A percentile compares a stretch with the other conserved stretches of the same genome.
Conservation (phyloP, 2,797 vertebrate genomes). For the Diplodus sargus region DNA sequence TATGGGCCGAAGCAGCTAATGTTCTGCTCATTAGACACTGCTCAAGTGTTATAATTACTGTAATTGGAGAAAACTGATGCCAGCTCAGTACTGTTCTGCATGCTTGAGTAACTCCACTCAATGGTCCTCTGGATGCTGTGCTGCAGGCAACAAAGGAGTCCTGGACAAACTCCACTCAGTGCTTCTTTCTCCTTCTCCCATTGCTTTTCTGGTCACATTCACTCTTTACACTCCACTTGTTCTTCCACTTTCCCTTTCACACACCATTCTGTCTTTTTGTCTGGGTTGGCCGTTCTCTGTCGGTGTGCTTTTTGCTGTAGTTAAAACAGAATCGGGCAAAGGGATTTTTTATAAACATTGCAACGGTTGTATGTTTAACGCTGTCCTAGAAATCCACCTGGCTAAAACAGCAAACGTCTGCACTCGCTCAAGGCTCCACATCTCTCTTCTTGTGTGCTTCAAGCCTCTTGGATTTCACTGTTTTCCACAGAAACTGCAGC, state of each 20-base stretch:
- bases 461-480: not conserved
- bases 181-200: slow-evolving; percentile 19
- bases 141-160: slow-evolving; percentile 56
- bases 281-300: not conserved
- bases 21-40: slow-evolving; percentile 53
- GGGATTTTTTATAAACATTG: not conserved
- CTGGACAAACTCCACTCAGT: slow-evolving; percentile 39
- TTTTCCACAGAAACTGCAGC: not conserved
- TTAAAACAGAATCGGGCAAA: not conserved
- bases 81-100: slow-evolving; percentile 48
- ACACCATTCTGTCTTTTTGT: not conserved
- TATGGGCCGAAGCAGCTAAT: slow-evolving; percentile 8
- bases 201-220: slow-evolving; percentile 66
- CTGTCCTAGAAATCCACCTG: not conserved
- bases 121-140: slow-evolving; percentile 40
- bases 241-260: slow-evolving; percentile 8
- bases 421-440: not conserved
- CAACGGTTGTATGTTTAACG: not conserved
- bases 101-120: slow-evolving; percentile 70
- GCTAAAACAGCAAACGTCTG: not conserved
- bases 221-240: slow-evolving; percentile 36
- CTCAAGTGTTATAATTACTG: slow-evolving; percentile 56
- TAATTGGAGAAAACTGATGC: slow-evolving; percentile 66
- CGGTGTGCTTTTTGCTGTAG: not conserved
- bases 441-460: slow-evolving; percentile 6